Evolutionary conservation across 1,140 invertebrate species (phyloP).

Genomic region (Glomeris maerens): DNA sequence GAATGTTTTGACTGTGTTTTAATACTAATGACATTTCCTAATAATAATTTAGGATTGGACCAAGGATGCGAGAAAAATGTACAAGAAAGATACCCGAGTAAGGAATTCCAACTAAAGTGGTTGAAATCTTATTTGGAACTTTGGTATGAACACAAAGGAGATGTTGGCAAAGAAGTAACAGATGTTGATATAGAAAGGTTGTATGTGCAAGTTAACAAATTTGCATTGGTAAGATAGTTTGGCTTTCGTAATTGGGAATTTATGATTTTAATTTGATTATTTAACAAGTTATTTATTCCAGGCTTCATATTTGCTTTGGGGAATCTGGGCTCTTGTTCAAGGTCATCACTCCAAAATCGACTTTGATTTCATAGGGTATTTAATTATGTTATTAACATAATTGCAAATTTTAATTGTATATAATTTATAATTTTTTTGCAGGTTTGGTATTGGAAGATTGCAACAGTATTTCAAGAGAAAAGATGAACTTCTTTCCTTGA

Average conservation of each 20-base stretch:
- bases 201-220: slow-evolving; percentile 62
- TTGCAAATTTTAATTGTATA: slow-evolving; percentile 2
- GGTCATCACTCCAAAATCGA: slow-evolving; percentile 77
- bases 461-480: background rate
- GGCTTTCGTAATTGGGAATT: slow-evolving; percentile 4
- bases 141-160: slow-evolving; percentile 19
- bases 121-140: slow-evolving; percentile 52
- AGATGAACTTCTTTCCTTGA: slow-evolving; percentile 3
- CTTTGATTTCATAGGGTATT: slow-evolving; percentile 84
- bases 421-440: background rate
- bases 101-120: slow-evolving; percentile 69
- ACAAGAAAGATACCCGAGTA: slow-evolving; percentile 57
- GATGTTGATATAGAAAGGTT: slow-evolving; percentile 49
- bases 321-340: slow-evolving; percentile 81
- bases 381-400: slow-evolving; percentile 15
- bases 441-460: background rate
- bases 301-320: slow-evolving; percentile 79
- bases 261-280: background rate
- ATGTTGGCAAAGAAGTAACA: slow-evolving; percentile 20
- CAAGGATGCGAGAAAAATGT: too few species aligned
- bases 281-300: slow-evolving; percentile 17
- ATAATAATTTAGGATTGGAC: too few species aligned
- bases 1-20: slow-evolving; percentile 1
- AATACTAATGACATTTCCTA: too few species aligned
- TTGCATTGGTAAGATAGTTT: slow-evolving; percentile 41